A percentile compares a stretch with the other conserved stretches of the same genome.
phyloP scores from a whole-genome alignment of 2,797 vertebrate species.

The Xiphorhynchus erythropygius region DNA sequence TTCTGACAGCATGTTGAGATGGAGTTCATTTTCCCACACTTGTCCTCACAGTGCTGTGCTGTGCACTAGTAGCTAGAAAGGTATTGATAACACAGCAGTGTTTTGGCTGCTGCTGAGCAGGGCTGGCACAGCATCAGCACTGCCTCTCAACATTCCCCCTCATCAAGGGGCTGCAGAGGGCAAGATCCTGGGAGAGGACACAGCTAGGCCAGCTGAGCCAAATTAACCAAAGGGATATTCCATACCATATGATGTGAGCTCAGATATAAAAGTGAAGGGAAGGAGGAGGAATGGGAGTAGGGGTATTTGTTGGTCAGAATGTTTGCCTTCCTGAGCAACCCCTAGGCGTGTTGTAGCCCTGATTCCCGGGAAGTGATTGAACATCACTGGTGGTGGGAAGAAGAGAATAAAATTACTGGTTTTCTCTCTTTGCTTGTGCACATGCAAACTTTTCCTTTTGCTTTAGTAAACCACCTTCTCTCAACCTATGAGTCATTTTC shows the following conservation, averaged over 20 bases:
- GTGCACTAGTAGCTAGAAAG: neutral
- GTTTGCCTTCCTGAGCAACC: neutral
- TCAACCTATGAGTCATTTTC: neutral
- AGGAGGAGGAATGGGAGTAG: neutral
- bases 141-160: neutral
- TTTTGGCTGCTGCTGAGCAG: neutral
- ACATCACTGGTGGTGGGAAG: neutral
- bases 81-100: neutral
- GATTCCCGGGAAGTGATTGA: neutral
- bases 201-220: neutral
- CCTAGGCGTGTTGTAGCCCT: fast-evolving
- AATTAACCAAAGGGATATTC: neutral
- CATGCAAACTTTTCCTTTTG: neutral
- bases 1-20: neutral
- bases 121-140: fast-evolving
- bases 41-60: neutral
- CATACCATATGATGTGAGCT: neutral
- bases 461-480: neutral
- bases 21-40: neutral
- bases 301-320: neutral
- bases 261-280: neutral
- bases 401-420: neutral
- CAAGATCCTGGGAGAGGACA: neutral
- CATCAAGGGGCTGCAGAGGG: neutral
- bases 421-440: neutral